Conservation (phyloP, 2,797 vertebrate species). For the Pagetopsis macropterus region DNA sequence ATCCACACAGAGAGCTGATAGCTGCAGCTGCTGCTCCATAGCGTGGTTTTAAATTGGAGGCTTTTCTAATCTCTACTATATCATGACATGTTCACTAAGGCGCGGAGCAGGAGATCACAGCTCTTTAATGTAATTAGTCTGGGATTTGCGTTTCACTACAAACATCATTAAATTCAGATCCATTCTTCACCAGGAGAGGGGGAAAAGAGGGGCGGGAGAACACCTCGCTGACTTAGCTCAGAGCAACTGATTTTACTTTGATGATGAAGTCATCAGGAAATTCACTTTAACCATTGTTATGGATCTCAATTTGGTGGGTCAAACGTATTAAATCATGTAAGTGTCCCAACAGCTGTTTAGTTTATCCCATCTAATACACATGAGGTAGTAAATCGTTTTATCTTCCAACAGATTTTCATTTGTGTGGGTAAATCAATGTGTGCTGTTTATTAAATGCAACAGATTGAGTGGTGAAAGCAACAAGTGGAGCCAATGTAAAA, state of each 20-base stretch:
- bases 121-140: slow-evolving; percentile 73
- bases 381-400: not conserved
- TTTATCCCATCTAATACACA: not conserved
- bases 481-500: slow-evolving; percentile 2
- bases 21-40: slow-evolving; percentile 59
- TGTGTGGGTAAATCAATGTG: not conserved
- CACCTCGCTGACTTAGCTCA: slow-evolving; percentile 45
- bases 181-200: slow-evolving; percentile 58
- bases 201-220: slow-evolving; percentile 3
- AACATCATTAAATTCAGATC: slow-evolving; percentile 72
- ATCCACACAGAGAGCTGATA: slow-evolving; percentile 44
- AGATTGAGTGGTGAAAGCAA: not conserved
- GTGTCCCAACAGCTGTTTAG: not conserved
- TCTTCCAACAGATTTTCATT: not conserved
- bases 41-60: slow-evolving; percentile 48
- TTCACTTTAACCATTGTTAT: slow-evolving; percentile 1
- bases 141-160: slow-evolving; percentile 73
- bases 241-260: slow-evolving; percentile 46
- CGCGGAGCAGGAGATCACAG: slow-evolving; percentile 69
- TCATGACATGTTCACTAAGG: slow-evolving; percentile 72
- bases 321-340: not conserved
- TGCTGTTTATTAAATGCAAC: slow-evolving; percentile 1
- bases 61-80: slow-evolving; percentile 67
- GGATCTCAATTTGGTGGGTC: slow-evolving; percentile 8
- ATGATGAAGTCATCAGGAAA: slow-evolving; percentile 39